phyloP scores from a whole-genome alignment of 2,113 vertebrate species.

The Peromyscus californicus region DNA sequence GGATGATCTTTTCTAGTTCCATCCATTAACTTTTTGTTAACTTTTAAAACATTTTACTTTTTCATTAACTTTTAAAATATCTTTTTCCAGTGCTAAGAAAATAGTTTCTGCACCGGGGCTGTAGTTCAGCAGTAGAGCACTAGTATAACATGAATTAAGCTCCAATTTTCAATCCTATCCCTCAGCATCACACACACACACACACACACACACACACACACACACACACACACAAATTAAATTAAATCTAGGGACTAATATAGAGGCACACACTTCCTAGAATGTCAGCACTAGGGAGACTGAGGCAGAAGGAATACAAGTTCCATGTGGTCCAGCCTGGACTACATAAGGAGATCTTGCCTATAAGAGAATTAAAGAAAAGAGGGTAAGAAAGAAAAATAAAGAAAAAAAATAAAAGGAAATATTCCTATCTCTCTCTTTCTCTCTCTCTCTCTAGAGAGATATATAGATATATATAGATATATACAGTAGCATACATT shows the following conservation, averaged over 20 bases:
- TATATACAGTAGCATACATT: too few relatives aligned
- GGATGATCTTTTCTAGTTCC: too few relatives aligned
- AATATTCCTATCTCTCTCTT: too few relatives aligned
- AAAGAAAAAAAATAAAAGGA: not conserved
- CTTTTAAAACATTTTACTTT: too few relatives aligned
- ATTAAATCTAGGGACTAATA: not conserved
- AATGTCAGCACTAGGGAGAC: not conserved
- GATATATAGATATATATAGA: too few relatives aligned
- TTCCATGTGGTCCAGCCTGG: not conserved
- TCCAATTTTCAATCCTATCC: not conserved
- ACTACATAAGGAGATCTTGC: not conserved
- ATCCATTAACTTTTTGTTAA: too few relatives aligned
- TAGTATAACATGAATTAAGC: not conserved
- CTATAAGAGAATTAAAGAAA: not conserved
- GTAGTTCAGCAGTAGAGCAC: not conserved
- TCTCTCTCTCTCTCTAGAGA: too few relatives aligned
- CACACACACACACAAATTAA: not conserved
- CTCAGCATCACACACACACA: not conserved
- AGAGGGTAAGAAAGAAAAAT: not conserved
- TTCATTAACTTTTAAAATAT: conserved; percentile 1
- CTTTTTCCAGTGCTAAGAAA: conserved; percentile 32
- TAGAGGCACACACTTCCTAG: not conserved
- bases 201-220: too few relatives aligned
- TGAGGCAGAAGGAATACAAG: not conserved
- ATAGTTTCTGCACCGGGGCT: not conserved